Evolutionary conservation across 2,888 invertebrate species (phyloP).

Genomic region (Ernsta delagoae): DNA sequence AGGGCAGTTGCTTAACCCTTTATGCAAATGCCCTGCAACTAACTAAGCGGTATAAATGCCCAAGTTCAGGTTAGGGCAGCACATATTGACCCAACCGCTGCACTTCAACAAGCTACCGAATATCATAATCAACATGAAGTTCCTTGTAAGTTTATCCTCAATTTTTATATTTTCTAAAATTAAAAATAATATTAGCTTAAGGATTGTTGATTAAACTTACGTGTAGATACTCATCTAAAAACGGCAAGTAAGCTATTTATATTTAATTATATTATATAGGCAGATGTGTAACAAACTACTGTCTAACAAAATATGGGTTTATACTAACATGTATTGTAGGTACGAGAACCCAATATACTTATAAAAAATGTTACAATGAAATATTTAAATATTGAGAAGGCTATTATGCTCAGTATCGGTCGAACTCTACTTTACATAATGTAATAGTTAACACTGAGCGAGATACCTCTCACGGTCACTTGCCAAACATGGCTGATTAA

Average conservation of each 20-base stretch:
- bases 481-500: constrained; percentile 18
- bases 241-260: no score
- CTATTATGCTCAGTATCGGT: neutral
- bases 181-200: neutral
- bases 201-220: no score
- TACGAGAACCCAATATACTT: neutral
- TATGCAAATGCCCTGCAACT: constrained; percentile 21
- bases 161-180: neutral
- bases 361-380: neutral
- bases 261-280: no score
- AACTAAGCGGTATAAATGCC: constrained; percentile 19
- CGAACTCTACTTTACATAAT: constrained; percentile 23
- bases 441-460: neutral
- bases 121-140: constrained; percentile 22
- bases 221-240: no score
- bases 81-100: constrained; percentile 10
- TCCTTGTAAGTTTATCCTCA: constrained; percentile 18
- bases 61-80: constrained; percentile 8
- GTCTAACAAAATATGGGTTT: no score
- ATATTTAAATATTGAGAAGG: neutral
- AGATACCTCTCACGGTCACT: constrained; percentile 15
- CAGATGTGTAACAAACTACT: no score
- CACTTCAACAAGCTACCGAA: neutral
- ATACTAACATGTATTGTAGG: no score
- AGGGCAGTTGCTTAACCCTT: constrained; percentile 39